phyloP scores from a whole-genome alignment of 2,888 invertebrate species.

The Troilus luridus region DNA sequence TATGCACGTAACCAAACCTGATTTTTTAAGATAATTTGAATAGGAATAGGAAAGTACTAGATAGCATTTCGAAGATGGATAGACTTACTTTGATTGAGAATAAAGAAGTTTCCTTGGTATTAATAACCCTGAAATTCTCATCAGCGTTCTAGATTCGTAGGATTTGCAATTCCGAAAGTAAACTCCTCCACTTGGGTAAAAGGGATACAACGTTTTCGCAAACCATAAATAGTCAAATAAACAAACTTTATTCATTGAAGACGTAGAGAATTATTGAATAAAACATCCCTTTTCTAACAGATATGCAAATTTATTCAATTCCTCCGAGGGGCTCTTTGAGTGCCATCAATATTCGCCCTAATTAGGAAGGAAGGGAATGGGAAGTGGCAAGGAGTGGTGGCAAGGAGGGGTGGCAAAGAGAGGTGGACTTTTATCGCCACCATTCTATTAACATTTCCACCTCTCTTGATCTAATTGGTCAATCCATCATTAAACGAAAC shows the following conservation, averaged over 20 bases:
- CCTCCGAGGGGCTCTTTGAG: not conserved
- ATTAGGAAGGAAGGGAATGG: not conserved
- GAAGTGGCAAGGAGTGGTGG: not conserved
- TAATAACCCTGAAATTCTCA: not conserved
- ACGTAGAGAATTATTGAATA: conserved; percentile 37
- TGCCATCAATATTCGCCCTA: conserved; percentile 27
- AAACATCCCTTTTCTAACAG: conserved; percentile 11
- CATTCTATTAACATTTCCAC: conserved; percentile 5
- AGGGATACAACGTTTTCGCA: not conserved
- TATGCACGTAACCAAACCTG: too few relatives aligned
- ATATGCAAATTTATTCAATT: conserved; percentile 41
- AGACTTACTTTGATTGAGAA: too few relatives aligned
- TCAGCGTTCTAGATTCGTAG: not conserved
- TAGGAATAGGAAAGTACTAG: too few relatives aligned
- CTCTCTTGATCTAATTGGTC: conserved; percentile 1
- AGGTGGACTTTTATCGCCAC: not conserved
- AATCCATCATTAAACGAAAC: not conserved
- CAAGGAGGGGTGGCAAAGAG: not conserved
- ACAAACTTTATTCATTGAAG: conserved; percentile 4
- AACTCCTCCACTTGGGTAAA: not conserved
- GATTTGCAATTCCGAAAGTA: not conserved
- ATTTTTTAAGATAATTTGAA: too few relatives aligned
- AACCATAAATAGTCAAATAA: not conserved
- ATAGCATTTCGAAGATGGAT: too few relatives aligned
- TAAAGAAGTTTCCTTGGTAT: not conserved